phyloP scores from a whole-genome alignment of 2,888 invertebrate genomes.

The Pediacus dermestoides region DNA sequence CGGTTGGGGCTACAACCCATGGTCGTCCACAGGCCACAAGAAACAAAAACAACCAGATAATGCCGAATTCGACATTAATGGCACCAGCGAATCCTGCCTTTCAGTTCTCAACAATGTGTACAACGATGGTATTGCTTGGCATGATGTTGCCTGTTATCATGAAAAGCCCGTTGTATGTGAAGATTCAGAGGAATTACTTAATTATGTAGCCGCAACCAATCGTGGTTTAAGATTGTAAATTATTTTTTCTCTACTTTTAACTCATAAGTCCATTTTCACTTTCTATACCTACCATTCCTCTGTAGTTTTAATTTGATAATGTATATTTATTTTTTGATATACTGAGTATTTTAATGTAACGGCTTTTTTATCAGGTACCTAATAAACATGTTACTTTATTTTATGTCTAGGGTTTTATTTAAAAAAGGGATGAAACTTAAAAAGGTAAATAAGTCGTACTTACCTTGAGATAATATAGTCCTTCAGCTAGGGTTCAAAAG shows the following conservation, averaged over 20 bases:
- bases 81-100: slow-evolving; percentile 82
- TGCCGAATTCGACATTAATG: slow-evolving; percentile 86
- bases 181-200: slow-evolving; percentile 83
- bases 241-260: slow-evolving; percentile 14
- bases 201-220: slow-evolving; percentile 81
- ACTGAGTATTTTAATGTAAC: slow-evolving; percentile 9
- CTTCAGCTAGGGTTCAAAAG: too few species aligned
- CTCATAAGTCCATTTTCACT: slow-evolving; percentile 10
- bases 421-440: slow-evolving; percentile 1
- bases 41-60: slow-evolving; percentile 85
- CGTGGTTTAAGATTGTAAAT: slow-evolving; percentile 75
- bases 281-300: slow-evolving; percentile 10
- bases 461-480: too few species aligned
- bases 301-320: slow-evolving; percentile 22
- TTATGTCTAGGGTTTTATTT: slow-evolving; percentile 1
- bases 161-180: slow-evolving; percentile 90
- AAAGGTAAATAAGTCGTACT: too few species aligned
- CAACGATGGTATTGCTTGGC: slow-evolving; percentile 91
- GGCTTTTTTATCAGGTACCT: slow-evolving; percentile 27
- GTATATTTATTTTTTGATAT: slow-evolving; percentile 30
- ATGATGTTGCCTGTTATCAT: slow-evolving; percentile 90
- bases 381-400: slow-evolving; percentile 24
- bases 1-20: slow-evolving; percentile 81
- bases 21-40: slow-evolving; percentile 89
- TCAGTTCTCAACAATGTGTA: slow-evolving; percentile 88